Evolutionary conservation across 2,888 invertebrate species (phyloP).

Genomic region (Meliscaeva auricollis): DNA sequence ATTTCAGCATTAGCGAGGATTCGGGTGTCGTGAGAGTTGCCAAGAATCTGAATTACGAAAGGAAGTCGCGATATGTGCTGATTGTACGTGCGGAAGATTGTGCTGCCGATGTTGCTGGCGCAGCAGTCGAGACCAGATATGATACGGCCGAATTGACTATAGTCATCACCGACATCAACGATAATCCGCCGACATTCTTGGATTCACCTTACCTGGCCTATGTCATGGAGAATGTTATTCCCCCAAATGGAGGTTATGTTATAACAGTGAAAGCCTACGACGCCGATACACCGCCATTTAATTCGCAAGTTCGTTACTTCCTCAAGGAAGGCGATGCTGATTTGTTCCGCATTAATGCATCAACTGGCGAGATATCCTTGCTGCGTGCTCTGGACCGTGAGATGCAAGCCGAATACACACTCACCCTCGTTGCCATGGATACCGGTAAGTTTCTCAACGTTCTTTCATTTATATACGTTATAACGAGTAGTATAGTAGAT

Average conservation of each 20-base stretch:
- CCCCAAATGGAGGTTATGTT: slow-evolving; percentile 91
- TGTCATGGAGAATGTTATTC: slow-evolving; percentile 96
- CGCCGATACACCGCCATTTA: slow-evolving; percentile 95
- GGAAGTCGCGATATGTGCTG: slow-evolving; percentile 92
- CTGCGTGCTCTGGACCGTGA: slow-evolving; percentile 93
- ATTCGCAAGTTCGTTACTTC: slow-evolving; percentile 95
- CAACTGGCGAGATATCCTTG: slow-evolving; percentile 95
- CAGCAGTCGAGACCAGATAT: slow-evolving; percentile 85
- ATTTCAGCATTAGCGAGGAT: slow-evolving; percentile 96
- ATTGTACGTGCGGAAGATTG: slow-evolving; percentile 95
- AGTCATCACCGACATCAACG: slow-evolving; percentile 95
- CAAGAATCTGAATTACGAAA: slow-evolving; percentile 96
- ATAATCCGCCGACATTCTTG: slow-evolving; percentile 95
- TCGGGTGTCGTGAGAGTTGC: slow-evolving; percentile 95
- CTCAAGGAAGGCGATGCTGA: slow-evolving; percentile 97
- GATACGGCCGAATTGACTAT: slow-evolving; percentile 93
- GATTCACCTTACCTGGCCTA: slow-evolving; percentile 97
- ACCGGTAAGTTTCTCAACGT: slow-evolving; percentile 88
- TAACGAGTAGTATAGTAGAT: slow-evolving; percentile 16
- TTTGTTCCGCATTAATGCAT: slow-evolving; percentile 95
- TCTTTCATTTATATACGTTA: background rate
- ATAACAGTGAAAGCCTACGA: slow-evolving; percentile 94
- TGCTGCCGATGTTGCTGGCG: slow-evolving; percentile 87
- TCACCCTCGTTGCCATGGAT: slow-evolving; percentile 96
- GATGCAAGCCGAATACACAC: slow-evolving; percentile 91